Conservation (phyloP, 2,113 vertebrate genomes). For the Neolamprologus ventralis region DNA sequence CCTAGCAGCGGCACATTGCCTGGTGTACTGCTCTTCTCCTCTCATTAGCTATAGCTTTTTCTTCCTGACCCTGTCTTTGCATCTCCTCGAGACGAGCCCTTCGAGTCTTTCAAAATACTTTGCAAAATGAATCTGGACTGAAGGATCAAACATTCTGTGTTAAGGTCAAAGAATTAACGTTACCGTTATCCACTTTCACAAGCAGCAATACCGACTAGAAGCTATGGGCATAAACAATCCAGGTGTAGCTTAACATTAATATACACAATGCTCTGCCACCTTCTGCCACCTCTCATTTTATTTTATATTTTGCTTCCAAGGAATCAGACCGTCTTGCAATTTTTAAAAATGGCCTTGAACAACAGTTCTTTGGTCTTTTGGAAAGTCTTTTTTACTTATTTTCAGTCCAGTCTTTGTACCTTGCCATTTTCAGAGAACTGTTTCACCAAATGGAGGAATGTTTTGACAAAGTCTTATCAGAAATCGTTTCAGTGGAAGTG, state of each 20-base stretch:
- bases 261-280: not conserved
- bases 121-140: not conserved
- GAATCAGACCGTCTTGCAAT: not conserved
- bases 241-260: not conserved
- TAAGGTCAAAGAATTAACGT: not conserved
- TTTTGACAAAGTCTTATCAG: not conserved
- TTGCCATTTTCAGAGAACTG: not conserved
- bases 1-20: not conserved
- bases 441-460: not conserved
- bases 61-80: not conserved
- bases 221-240: not conserved
- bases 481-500: not conserved
- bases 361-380: not conserved
- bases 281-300: not conserved
- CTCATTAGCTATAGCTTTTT: not conserved
- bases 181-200: not conserved
- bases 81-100: not conserved
- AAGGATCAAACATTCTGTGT: not conserved
- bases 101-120: not conserved
- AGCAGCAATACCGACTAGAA: not conserved
- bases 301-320: not conserved
- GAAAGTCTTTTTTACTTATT: not conserved
- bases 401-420: not conserved
- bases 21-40: not conserved
- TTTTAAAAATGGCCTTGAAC: not conserved